Evolutionary conservation across 1,140 invertebrate genomes (phyloP), one percentile per base, ranked within the genome.

Genomic region (Macrotrachela quadricornifera): DNA sequence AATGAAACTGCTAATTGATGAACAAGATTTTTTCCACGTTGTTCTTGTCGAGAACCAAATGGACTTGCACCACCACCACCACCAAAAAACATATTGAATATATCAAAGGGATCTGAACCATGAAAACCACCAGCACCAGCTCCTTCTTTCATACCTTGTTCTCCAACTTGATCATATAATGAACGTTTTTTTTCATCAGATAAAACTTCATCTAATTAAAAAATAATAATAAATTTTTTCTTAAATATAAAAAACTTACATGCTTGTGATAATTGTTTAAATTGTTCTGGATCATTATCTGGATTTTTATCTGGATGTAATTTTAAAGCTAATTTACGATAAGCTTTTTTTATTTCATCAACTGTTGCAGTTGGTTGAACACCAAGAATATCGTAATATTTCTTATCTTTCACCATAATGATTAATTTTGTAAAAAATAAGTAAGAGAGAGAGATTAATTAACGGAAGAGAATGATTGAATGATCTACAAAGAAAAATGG

Each of bases 231-330:
- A 36, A 55, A 55, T 42, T 50, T 82, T 68, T 77, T 82, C 60
- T 4, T 30, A 4, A 4, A 30, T 4, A 30, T 4, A 8, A 30
- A 30, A 8, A 30, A 30, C 21, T 30, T 30, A 30, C 21, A 55
- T n/a, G 49, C 49, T 40, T 55, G 46, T 16, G 48, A 55, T 16
- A 55, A 39, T 40, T 46, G 45, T 46, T 50, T 55, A 41, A 55
- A 50, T 47, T 50, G 50, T 50, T 55, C 54, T 30, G 53, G 46
- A 18, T 54, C 54, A 30, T 94, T 90, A 77, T 88, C 85, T 10
- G 92, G 90, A 74, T 99, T 97, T 73, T 97, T 99, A 68, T 99
- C 92, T 14, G 90, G 90, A 67, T 99, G 94, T 67, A 90, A 97
- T 72, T 96, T 95, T 1, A 97, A 72, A 11, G 90, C 90, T 54